A percentile compares a stretch with the other conserved stretches of the same genome.
Conservation (phyloP, 2,797 vertebrate species). For the Psittacula derbiana region DNA sequence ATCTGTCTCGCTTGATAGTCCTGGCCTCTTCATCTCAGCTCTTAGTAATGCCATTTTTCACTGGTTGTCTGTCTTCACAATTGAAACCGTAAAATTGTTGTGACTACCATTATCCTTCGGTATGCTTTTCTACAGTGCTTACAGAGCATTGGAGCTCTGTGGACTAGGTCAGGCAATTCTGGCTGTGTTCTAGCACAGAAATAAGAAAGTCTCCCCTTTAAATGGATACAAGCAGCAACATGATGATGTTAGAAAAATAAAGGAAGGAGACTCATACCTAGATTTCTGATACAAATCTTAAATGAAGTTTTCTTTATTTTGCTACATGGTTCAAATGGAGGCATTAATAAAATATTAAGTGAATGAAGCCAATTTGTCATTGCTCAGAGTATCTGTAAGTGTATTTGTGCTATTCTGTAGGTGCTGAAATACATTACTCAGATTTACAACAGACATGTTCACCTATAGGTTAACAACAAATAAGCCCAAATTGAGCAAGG, state of each 20-base stretch:
- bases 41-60: neutral
- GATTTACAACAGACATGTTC: neutral
- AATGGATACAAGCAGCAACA: neutral
- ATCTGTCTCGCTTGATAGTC: neutral
- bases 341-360: neutral
- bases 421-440: neutral
- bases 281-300: neutral
- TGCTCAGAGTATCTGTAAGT: neutral
- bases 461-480: neutral
- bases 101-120: neutral
- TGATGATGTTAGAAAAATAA: neutral
- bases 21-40: neutral
- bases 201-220: neutral
- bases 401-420: neutral
- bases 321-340: neutral
- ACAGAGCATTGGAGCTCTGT: neutral
- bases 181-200: neutral
- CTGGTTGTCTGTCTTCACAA: neutral
- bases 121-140: neutral
- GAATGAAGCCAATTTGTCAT: neutral
- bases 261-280: neutral
- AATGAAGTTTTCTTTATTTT: neutral
- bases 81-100: slow-evolving; percentile 9
- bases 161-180: neutral
- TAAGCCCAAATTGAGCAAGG: neutral